Conservation (phyloP, 2,113 vertebrate species). For the Pongo abelii region DNA sequence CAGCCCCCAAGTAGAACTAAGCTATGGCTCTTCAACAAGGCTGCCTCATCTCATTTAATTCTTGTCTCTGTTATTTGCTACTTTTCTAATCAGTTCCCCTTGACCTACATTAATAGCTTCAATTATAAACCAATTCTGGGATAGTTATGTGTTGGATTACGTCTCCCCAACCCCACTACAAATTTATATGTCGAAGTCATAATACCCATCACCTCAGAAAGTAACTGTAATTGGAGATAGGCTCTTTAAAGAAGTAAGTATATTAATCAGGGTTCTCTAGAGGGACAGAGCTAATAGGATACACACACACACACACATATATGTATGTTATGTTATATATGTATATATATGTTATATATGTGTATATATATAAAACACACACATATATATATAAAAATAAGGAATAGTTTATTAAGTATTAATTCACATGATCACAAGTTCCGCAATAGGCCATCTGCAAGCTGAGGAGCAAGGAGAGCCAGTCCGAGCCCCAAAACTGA, state of each 20-base stretch:
- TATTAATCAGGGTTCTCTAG: too few species aligned
- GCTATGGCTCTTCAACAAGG: background rate
- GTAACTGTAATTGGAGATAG: background rate
- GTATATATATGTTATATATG: too few species aligned
- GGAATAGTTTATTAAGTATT: too few species aligned
- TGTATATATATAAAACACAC: too few species aligned
- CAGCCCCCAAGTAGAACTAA: background rate
- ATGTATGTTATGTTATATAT: too few species aligned
- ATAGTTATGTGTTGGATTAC: background rate
- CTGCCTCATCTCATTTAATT: background rate
- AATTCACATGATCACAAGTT: too few species aligned
- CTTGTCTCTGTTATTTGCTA: background rate
- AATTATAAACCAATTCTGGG: background rate
- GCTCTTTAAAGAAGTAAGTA: background rate
- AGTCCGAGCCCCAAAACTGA: too few species aligned
- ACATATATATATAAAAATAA: too few species aligned
- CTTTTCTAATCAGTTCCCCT: background rate
- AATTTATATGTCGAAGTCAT: background rate
- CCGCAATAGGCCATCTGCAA: too few species aligned
- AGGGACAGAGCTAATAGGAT: too few species aligned
- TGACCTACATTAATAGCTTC: background rate
- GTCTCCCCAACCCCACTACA: rapidly evolving
- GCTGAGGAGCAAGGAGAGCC: too few species aligned
- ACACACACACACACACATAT: too few species aligned
- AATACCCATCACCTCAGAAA: background rate